Base-by-base conservation (phyloP, 2,888 invertebrate species). In the Oconnorella tubifera region DNA sequence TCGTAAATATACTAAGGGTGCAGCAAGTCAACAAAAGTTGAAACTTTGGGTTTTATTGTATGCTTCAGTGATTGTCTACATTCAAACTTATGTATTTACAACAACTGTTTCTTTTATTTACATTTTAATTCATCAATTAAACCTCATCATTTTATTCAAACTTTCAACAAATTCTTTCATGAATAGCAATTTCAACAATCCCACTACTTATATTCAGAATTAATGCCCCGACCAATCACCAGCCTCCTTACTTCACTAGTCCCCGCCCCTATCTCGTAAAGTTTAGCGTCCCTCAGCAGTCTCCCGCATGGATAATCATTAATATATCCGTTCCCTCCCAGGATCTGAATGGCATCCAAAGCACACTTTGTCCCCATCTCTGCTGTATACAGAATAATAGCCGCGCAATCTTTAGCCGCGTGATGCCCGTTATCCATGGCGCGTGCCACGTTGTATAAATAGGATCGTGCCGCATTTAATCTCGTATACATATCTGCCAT, bases 211-310 rank as follows among this genome's bases (percentile, higher is more conserved):
- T 73, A 73, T 49, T 71, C 73, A 23, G 65, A 55, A 50, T 73
- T 73, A n/a, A 73, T 48, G 3, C 70, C 64, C 33, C 93, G 86
- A 25, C 95, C 95, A 75, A 99, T 97, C 0, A 99, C 85, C 83
- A 95, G 87, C 78, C 95, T 87, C 73, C 99, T 86, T 56, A 99
- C 87, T 87, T 99, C 99, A 62, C 92, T 95, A 0, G 99, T 99
- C 19, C 99, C 99, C 29, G 93, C 99, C 14, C 99, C 99, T 71
- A 99, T 99, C 86, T 99, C 99, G 78, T 96, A 98, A 2, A 99
- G 84, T 82, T 99, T 99, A 0, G 98, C 95, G 83, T 99, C 99
- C 70, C 99, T 85, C 65, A 99, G 83, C 63, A 92, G 85, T 75
- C 99, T 86, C 56, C 98, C 98, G 19, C 93, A 90, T 23, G 96